A percentile compares a stretch with the other conserved stretches of the same genome.
phyloP scores from a whole-genome alignment of 2,888 invertebrate genomes.

The Drosophila neotestacea region DNA sequence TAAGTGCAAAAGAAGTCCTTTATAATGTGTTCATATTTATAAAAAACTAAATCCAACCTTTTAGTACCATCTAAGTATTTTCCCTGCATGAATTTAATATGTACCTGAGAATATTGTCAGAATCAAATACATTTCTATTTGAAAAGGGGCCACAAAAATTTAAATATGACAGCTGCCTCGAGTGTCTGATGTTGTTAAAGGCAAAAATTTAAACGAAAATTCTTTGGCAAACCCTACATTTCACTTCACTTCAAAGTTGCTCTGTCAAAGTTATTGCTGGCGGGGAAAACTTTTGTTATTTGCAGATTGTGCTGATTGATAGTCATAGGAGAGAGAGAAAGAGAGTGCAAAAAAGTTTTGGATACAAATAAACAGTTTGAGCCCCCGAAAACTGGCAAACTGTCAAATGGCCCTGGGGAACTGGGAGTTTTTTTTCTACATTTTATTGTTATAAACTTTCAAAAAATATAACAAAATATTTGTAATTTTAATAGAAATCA shows the following conservation, averaged over 20 bases:
- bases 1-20: background rate
- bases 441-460: conserved; percentile 11
- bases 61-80: background rate
- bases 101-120: conserved; percentile 18
- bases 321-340: conserved; percentile 17
- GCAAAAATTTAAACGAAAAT: conserved; percentile 33
- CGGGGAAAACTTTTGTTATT: conserved; percentile 40
- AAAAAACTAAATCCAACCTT: background rate
- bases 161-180: conserved; percentile 53
- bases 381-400: conserved; percentile 18
- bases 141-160: conserved; percentile 29
- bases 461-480: conserved; percentile 8
- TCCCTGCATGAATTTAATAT: conserved; percentile 27
- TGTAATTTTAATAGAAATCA: background rate
- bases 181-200: conserved; percentile 16
- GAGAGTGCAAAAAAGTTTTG: conserved; percentile 23
- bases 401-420: conserved; percentile 46
- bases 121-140: conserved; percentile 26
- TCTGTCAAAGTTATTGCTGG: conserved; percentile 30
- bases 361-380: conserved; percentile 38
- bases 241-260: conserved; percentile 30
- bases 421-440: conserved; percentile 17
- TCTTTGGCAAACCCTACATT: conserved; percentile 14
- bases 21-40: background rate
- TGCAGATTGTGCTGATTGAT: conserved; percentile 60